Base-by-base conservation (phyloP, 2,888 invertebrate genomes). In the Dryocosmus kuriphilus region DNA sequence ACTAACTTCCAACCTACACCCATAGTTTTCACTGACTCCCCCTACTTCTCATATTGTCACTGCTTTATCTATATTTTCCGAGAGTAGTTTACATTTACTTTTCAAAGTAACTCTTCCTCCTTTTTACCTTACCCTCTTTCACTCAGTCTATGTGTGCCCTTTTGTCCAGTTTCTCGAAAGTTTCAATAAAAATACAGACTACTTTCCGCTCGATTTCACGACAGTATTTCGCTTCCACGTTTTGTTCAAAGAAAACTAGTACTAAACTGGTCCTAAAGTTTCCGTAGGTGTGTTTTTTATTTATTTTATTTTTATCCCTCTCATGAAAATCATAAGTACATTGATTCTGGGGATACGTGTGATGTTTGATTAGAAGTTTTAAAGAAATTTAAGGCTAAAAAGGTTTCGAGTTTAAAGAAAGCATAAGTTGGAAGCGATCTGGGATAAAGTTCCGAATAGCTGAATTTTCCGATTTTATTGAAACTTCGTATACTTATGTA, bases 211-310 rank as follows among this genome's bases (percentile, higher is more conserved):
- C 46, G 24, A 51, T 30, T 71, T 46, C 67, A 71, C 27, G 67
- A 71, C 67, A 41, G 30, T 71, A 60, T 27, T 60, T 60, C 60
- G 55, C 22, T 55, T 55, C 22, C 22, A 55, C 55, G 60, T 27
- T 27, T 16, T 1, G 16, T 27, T 27, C 24, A 2, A 60, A 27
- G 60, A 27, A 60, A 60, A 24, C 22, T 27, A 14, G 24, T 14
- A 24, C 5, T 22, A 14, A 24, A 57, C 11, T 16, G 11, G 14
- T 16, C 11, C 24, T 27, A 27, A 55, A 55, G 3, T 11, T 55
- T 55, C 11, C 9, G 22, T 55, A 22, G 7, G 8, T 51, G 7
- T n/a, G n/a, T n/a, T n/a, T 8, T 8, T n/a, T 8, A 3, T 57
- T 57, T 24, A 57, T 24, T 57, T 57, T 24, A 24, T 14, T 57